phyloP scores from a whole-genome alignment of 2,113 vertebrate species.

The Thamnophis sirtalis region DNA sequence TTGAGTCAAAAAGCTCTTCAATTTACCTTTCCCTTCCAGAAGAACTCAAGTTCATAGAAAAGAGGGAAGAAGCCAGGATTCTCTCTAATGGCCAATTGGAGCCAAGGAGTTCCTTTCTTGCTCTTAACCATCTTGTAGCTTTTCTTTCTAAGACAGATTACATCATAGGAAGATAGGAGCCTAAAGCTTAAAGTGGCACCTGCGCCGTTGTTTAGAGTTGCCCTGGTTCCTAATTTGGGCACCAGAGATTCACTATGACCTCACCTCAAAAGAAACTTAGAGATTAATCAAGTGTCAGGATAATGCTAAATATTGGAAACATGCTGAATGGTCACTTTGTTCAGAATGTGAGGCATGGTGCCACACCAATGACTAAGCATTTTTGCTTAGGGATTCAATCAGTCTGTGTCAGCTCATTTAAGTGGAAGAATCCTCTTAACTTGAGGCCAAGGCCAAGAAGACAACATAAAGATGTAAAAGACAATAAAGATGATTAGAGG shows the following conservation, averaged over 20 bases:
- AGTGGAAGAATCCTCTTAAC: slow-evolving; percentile 48
- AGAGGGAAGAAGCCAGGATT: background rate
- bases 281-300: slow-evolving; percentile 40
- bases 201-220: background rate
- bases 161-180: background rate
- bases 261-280: slow-evolving; percentile 53
- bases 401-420: slow-evolving; percentile 60
- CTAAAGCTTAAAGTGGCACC: slow-evolving; percentile 24
- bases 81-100: background rate
- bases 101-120: background rate
- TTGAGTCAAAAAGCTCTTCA: background rate
- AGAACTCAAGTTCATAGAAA: background rate
- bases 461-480: slow-evolving; percentile 5
- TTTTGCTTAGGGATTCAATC: slow-evolving; percentile 61
- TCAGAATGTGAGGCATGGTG: slow-evolving; percentile 47
- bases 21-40: background rate
- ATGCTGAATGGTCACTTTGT: slow-evolving; percentile 39
- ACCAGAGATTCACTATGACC: slow-evolving; percentile 37
- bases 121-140: slow-evolving; percentile 1
- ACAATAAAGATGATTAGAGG: background rate
- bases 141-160: background rate
- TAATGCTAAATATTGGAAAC: slow-evolving; percentile 50
- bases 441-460: slow-evolving; percentile 25
- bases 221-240: background rate
- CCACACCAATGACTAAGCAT: slow-evolving; percentile 57